Base-by-base conservation (phyloP, 2,797 vertebrate genomes). In the Crocidura indochinensis region DNA sequence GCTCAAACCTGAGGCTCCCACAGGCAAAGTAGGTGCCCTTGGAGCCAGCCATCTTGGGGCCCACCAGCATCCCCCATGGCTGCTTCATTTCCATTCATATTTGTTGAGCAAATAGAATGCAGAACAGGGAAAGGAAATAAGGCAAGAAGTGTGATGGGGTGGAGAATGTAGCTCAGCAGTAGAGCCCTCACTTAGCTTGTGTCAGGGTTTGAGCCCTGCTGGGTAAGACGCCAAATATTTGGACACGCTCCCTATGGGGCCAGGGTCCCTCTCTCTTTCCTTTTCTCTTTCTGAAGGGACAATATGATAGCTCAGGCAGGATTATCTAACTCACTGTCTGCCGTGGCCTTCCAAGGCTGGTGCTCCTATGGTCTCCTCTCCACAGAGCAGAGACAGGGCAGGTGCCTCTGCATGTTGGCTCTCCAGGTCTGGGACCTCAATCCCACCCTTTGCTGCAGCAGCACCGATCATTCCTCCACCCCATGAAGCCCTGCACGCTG, bases 221-320 rank as follows among this genome's bases (percentile, higher is more conserved):
- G 64, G 67, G 92, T 67, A 76, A 62, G 67, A 72, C 3, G 27
- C 62, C 60, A 60, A 88, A 56, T 17, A 71, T 29, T 27, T 10
- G 22, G 44, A 38, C 0, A 9, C 26, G 4, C 29, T 22, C 56
- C 2, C 0, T 0, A 0, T 1, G 9, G 81, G 71, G 53, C 8
- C 15, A 15, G 9, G 62, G 9, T 74, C 74, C 74, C 22, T 1
- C 31, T 69, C 17, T 8, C 31, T 78, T 75, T 84, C 31, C 51
- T 60, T 51, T 51, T 51, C 68, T 38, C 71, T 56, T 89, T 62
- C 20, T n/a, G 44, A 60, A 69, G 24, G 46, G 27, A 19, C 27
- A 68, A 27, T 4, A 38, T 44, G 15, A 51, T 4, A 8, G 47
- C 27, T 60, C 22, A 53, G 73, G 49, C 27, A 27, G 29, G 44